phyloP scores from a whole-genome alignment of 2,797 vertebrate species.

The Philypnodon macrostomus region DNA sequence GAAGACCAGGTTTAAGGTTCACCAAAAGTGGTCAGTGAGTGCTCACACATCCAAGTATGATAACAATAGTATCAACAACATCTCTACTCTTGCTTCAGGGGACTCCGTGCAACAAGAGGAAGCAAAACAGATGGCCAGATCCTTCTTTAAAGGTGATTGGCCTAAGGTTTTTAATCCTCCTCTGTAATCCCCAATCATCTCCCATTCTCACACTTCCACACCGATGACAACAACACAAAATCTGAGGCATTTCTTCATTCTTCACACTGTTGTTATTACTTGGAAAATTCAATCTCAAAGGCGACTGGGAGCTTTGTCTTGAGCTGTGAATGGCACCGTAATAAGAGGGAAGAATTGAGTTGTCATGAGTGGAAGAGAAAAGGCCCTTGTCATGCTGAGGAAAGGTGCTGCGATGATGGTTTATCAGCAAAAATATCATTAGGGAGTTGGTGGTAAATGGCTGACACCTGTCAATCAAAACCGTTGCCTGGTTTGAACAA shows the following conservation, averaged over 20 bases:
- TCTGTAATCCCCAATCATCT: slow-evolving; percentile 43
- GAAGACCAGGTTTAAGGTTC: no score
- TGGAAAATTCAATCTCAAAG: not conserved
- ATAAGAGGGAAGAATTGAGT: slow-evolving; percentile 46
- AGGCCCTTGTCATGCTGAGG: slow-evolving; percentile 37
- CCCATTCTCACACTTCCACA: slow-evolving; percentile 22
- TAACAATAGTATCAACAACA: no score
- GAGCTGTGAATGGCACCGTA: slow-evolving; percentile 49
- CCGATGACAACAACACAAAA: slow-evolving; percentile 7
- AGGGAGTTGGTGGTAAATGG: slow-evolving; percentile 46
- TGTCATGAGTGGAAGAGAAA: slow-evolving; percentile 50
- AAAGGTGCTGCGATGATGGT: slow-evolving; percentile 28
- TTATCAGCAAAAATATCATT: slow-evolving; percentile 51
- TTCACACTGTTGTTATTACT: slow-evolving; percentile 11
- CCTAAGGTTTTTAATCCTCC: slow-evolving; percentile 52
- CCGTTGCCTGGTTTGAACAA: slow-evolving; percentile 27
- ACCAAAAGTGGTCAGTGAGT: no score
- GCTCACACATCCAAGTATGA: no score
- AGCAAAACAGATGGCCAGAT: slow-evolving; percentile 60
- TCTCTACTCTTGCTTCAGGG: no score
- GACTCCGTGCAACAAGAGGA: no score
- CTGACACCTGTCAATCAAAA: slow-evolving; percentile 70
- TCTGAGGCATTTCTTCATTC: not conserved
- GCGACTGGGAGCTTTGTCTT: slow-evolving; percentile 15
- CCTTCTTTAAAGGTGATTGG: slow-evolving; percentile 62